Conservation (phyloP, 2,888 invertebrate genomes). For the Sicus ferrugineus region DNA sequence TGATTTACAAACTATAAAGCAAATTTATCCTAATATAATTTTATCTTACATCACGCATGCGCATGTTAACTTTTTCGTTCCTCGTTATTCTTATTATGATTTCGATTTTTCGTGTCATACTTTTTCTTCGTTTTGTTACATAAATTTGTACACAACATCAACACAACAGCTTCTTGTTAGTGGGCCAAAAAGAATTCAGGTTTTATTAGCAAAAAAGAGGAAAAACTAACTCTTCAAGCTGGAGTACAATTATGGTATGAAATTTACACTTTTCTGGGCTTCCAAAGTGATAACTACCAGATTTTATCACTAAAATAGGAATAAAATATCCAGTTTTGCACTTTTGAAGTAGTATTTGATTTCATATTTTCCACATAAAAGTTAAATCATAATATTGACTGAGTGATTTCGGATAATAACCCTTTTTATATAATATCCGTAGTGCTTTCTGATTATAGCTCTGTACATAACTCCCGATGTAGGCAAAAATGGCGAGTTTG, state of each 20-base stretch:
- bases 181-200: constrained; percentile 37
- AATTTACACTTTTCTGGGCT: no score
- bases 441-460: no score
- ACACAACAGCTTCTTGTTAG: constrained; percentile 21
- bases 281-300: no score
- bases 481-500: no score
- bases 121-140: constrained; percentile 40
- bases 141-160: no score
- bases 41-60: constrained; percentile 66
- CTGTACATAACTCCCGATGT: no score
- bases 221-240: constrained; percentile 61
- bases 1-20: constrained; percentile 22
- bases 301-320: no score
- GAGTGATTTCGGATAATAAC: no score
- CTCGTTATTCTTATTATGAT: constrained; percentile 32
- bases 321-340: background rate
- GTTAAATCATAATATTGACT: no score
- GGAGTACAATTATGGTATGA: constrained; percentile 65
- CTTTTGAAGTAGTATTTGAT: no score
- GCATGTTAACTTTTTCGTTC: constrained; percentile 60
- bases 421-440: no score
- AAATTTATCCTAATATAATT: constrained; percentile 61
- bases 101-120: constrained; percentile 19
- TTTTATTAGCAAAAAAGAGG: constrained; percentile 47
- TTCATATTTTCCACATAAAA: no score